Evolutionary conservation across 1,140 invertebrate genomes (phyloP), one percentile per base, ranked within the genome.

Genomic region (Caenorhabditis inopinata): DNA sequence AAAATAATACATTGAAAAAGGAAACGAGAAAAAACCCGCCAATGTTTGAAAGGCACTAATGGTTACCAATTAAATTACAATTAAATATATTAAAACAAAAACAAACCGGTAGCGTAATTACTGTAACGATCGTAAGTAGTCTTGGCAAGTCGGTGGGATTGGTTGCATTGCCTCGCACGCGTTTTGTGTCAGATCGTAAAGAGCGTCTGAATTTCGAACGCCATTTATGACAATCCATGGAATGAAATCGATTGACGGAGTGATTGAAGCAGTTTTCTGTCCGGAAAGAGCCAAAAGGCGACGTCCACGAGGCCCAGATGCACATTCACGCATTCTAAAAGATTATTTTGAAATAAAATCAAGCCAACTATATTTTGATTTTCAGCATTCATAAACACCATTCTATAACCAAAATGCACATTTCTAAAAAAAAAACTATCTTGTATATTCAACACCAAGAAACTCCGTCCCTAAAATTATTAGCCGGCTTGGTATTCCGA

Each of bases 171-270:
- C 74, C 45, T 89, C 87, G 77, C 86, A 87, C 21, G 88, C 49
- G 75, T 87, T 87, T 51, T 88, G 88, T 42, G 85, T 80, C 48
- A 88, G 68, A 51, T 87, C 87, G 68, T 89, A 87, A 74, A 87
- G 84, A 12, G 87, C 87, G 74, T 88, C 87, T 38, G 78, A 80
- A 27, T 82, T 83, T 7, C 87, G 76, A 51, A 75, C 53, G 11
- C 87, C 87, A 47, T 88, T 76, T 14, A 88, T 74, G 38, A 89
- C 81, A 18, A 89, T 84, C 87, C 87, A 88, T n/a, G 87, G 87
- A 38, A 88, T 87, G 76, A 88, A 88, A 51, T 84, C 84, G 14
- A 88, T 78, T 46, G 78, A 62, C 42, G 78, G 78, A 38, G 35
- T 74, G 14, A 87, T 58, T 11, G 74, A 73, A 25, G 68, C 82